A percentile compares a stretch with the other conserved stretches of the same genome.
phyloP scores from a whole-genome alignment of 2,113 vertebrate genomes.

The Barbus barbus region DNA sequence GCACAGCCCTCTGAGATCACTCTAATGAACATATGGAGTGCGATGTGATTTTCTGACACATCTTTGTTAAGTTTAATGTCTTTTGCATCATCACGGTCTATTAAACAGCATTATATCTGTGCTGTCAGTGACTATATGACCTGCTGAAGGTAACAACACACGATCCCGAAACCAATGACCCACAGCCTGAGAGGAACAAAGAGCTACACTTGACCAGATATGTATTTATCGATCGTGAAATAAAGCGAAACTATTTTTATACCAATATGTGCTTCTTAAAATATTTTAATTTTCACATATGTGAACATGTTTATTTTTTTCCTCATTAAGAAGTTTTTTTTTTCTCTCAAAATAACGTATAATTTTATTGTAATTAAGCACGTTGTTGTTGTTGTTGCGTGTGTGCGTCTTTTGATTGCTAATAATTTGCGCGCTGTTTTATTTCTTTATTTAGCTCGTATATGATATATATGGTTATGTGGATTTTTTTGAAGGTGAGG shows the following conservation, averaged over 20 bases:
- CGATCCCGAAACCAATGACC: conserved; percentile 61
- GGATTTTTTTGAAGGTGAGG: conserved; percentile 42
- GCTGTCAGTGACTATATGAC: conserved; percentile 88
- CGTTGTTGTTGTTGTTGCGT: neutral
- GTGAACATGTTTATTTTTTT: neutral
- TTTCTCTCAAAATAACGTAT: neutral
- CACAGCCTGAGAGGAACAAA: conserved; percentile 14
- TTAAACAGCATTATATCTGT: conserved; percentile 93
- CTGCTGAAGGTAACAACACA: conserved; percentile 85
- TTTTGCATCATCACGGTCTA: conserved; percentile 90
- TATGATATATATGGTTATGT: conserved; percentile 15
- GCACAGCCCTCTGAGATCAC: conserved; percentile 91
- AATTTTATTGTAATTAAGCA: neutral
- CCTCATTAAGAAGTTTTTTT: too few species aligned
- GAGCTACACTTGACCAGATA: neutral
- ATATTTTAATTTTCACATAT: neutral
- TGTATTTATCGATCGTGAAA: too few species aligned
- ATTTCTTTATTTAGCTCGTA: conserved; percentile 17
- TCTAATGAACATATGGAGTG: conserved; percentile 98
- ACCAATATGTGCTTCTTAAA: neutral
- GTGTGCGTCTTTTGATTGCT: conserved; percentile 14
- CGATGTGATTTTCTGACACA: conserved; percentile 83
- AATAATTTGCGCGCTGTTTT: conserved; percentile 1
- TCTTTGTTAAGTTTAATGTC: conserved; percentile 92
- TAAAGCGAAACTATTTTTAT: too few species aligned